Conservation (phyloP, 1,140 invertebrate genomes). For the Mycetomoellerius zeteki region DNA sequence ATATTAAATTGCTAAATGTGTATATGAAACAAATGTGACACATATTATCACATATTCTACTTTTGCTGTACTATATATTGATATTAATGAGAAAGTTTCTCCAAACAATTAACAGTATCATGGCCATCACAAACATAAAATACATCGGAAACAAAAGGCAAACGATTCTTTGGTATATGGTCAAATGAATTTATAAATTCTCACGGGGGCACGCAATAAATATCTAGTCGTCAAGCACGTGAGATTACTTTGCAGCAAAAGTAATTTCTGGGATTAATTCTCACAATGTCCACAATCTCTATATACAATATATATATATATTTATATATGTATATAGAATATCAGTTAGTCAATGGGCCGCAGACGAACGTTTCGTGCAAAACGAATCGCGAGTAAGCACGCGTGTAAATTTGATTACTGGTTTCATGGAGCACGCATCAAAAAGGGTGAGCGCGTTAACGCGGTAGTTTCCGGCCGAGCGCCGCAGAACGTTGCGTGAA, state of each 20-base stretch:
- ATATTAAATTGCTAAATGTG: constrained; percentile 39
- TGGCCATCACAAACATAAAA: background rate
- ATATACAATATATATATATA: background rate
- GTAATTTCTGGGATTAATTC: constrained; percentile 29
- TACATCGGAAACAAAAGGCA: background rate
- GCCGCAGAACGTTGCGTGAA: constrained; percentile 21
- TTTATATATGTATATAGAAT: background rate
- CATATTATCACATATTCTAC: background rate
- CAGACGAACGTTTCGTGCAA: background rate
- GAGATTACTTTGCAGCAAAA: background rate
- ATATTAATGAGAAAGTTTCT: constrained; percentile 34
- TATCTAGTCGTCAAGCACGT: background rate
- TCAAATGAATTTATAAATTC: background rate
- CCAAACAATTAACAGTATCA: background rate
- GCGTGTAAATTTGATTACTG: constrained; percentile 59
- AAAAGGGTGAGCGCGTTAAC: constrained; percentile 55
- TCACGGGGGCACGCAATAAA: background rate
- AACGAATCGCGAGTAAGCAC: constrained; percentile 52
- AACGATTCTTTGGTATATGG: background rate
- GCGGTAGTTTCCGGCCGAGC: constrained; percentile 50
- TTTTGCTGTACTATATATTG: constrained; percentile 20
- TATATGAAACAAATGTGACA: constrained; percentile 15
- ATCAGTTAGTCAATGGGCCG: constrained; percentile 16
- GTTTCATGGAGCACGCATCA: constrained; percentile 45
- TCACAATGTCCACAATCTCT: background rate